Evolutionary conservation across 2,113 vertebrate genomes (phyloP), one percentile per base, ranked within the genome.

Genomic region (Delphinapterus leucas): DNA sequence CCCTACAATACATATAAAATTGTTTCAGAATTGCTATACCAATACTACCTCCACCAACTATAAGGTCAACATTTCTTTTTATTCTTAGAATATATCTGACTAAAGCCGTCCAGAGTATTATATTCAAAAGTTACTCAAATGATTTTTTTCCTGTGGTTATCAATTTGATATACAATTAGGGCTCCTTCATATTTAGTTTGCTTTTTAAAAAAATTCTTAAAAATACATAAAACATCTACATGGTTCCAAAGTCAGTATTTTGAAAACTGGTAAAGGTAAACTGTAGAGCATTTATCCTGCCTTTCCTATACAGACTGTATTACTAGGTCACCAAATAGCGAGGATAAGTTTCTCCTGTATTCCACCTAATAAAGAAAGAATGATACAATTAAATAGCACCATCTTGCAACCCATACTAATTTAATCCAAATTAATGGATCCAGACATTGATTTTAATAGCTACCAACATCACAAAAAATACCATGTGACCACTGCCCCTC

Each of bases 1-100:
- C 25, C n/a, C 38, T 67, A 53, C 8, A 44, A 31, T 68, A 71
- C 7, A 55, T 23, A 81, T 18, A 68, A 86, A 90, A 93, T 90
- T 20, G 12, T 55, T 91, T 74, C 49, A 84, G n/a, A 93, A 49
- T n/a, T 70, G 70, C 44, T 53, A 38, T 21, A 89, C 15, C 61
- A 88, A 67, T 18, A 79, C 41, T 12, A 47, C 31, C 25, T 84
- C 81, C 74, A 90, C 60, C 14, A 77, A 67, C 31, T 82, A 85
- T 26, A 89, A 89, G 26, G 38, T 74, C 21, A 85, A 95, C 67
- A 77, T 83, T 79, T 70, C 58, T 65, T 82, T 87, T 91, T 96
- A 77, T n/a, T 88, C n/a, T 83, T 70, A 86, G 44, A 79, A 70
- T 33, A 65, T 47, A 67, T 13, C 25, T 36, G 10, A 81, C 2